Conservation (phyloP, 1,140 invertebrate genomes). For the Bradynema listronoti region DNA sequence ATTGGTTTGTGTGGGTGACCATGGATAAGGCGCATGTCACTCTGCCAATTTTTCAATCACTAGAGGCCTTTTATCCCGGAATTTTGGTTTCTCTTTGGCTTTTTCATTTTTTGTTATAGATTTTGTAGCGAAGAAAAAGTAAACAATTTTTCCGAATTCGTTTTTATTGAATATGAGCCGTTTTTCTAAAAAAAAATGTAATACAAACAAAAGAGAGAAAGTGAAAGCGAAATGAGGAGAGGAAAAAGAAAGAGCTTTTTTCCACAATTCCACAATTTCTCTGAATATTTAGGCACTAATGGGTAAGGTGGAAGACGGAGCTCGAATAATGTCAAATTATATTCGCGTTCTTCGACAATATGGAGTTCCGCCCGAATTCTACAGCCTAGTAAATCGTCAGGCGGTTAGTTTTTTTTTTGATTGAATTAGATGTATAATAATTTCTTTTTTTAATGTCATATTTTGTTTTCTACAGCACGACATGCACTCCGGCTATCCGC, state of each 20-base stretch:
- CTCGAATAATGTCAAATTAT: conserved; percentile 89
- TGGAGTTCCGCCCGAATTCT: conserved; percentile 94
- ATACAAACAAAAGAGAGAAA: too few relatives aligned
- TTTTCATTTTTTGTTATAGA: neutral
- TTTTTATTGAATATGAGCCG: too few relatives aligned
- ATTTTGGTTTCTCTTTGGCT: conserved; percentile 66
- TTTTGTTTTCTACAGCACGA: conserved; percentile 58
- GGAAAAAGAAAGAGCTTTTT: too few relatives aligned
- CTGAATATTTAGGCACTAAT: conserved; percentile 62
- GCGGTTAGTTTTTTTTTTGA: conserved; percentile 26
- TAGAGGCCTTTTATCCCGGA: conserved; percentile 97
- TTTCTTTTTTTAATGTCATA: too few relatives aligned
- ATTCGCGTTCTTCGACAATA: conserved; percentile 79
- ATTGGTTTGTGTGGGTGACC: conserved; percentile 92
- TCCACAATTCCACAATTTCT: neutral
- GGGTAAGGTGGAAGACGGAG: conserved; percentile 77
- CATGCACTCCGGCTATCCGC: conserved; percentile 83
- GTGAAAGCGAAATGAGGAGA: too few relatives aligned
- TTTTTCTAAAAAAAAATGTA: too few relatives aligned
- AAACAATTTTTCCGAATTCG: too few relatives aligned
- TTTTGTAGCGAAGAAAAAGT: too few relatives aligned
- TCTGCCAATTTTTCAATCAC: conserved; percentile 88
- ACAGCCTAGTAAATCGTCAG: conserved; percentile 68
- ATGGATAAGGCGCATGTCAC: conserved; percentile 91
- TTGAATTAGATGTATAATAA: neutral